A percentile compares a stretch with the other conserved stretches of the same genome.
Evolutionary conservation across 2,888 invertebrate species (phyloP).

Genomic region (Rhaphigaster nebulosa): DNA sequence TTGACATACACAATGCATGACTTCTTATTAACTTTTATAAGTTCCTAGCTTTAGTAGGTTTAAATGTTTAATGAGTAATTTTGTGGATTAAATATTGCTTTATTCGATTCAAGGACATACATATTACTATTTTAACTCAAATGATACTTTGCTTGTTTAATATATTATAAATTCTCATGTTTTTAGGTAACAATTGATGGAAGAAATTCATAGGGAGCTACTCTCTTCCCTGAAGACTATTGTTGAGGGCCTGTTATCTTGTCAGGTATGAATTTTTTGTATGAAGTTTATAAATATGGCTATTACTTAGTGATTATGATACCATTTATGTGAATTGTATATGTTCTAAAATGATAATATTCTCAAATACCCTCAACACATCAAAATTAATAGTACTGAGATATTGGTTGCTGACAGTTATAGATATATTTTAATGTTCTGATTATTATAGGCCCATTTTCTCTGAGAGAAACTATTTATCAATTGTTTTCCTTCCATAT

Average conservation of each 20-base stretch:
- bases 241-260: conserved; percentile 73
- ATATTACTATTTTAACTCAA: neutral
- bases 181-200: conserved; percentile 60
- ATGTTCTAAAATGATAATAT: too few species aligned
- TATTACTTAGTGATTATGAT: neutral
- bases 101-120: neutral
- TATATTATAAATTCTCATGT: neutral
- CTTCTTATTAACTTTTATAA: neutral
- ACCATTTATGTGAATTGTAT: too few species aligned
- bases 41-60: neutral
- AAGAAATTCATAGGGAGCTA: conserved; percentile 67
- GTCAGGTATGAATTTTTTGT: conserved; percentile 67
- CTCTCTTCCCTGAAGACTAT: conserved; percentile 72
- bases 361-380: too few species aligned
- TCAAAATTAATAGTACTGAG: too few species aligned
- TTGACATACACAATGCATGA: too few species aligned
- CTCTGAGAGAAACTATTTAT: too few species aligned
- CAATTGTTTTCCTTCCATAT: too few species aligned
- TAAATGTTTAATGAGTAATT: neutral
- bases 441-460: too few species aligned
- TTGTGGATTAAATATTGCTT: neutral
- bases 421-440: too few species aligned
- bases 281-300: neutral
- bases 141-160: neutral
- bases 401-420: too few species aligned